Percentiles rank a stretch among this genome's conserved stretches.
Evolutionary conservation across 2,113 vertebrate species (phyloP).

Genomic region (Hypomesus transpacificus): DNA sequence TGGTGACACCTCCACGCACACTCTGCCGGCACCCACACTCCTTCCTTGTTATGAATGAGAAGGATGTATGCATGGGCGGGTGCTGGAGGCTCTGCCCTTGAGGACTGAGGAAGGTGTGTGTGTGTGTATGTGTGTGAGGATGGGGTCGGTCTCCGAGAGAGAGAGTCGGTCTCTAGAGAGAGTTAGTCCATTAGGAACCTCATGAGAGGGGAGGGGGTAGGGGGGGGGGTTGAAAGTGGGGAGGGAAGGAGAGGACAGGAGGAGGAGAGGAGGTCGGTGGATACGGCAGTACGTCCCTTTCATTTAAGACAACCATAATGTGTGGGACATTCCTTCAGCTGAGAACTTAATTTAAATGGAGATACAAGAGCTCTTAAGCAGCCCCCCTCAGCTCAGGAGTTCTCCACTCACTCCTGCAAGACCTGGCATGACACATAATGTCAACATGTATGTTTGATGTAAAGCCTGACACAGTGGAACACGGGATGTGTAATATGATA

Average conservation of each 20-base stretch:
- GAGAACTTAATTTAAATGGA: not conserved
- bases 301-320: conserved; percentile 19
- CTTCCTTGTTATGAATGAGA: conserved; percentile 25
- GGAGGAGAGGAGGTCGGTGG: conserved; percentile 19
- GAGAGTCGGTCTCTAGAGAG: conserved; percentile 17
- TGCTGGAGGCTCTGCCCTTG: conserved; percentile 14
- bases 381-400: not conserved
- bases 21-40: not conserved
- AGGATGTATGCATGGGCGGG: conserved; percentile 29
- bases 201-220: not conserved
- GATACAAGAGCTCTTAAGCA: no score
- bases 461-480: not conserved
- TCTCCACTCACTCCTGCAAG: not conserved
- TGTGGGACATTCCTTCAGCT: conserved; percentile 12
- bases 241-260: not conserved
- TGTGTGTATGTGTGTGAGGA: conserved; percentile 8
- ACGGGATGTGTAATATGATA: no score
- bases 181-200: conserved; percentile 41
- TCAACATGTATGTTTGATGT: not conserved
- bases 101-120: not conserved
- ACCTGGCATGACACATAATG: not conserved
- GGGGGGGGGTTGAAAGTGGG: no score
- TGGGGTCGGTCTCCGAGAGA: conserved; percentile 9
- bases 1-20: not conserved
- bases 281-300: conserved; percentile 7